A percentile compares a stretch with the other conserved stretches of the same genome.
phyloP scores from a whole-genome alignment of 2,888 invertebrate species.

The Cheilosia vernalis region DNA sequence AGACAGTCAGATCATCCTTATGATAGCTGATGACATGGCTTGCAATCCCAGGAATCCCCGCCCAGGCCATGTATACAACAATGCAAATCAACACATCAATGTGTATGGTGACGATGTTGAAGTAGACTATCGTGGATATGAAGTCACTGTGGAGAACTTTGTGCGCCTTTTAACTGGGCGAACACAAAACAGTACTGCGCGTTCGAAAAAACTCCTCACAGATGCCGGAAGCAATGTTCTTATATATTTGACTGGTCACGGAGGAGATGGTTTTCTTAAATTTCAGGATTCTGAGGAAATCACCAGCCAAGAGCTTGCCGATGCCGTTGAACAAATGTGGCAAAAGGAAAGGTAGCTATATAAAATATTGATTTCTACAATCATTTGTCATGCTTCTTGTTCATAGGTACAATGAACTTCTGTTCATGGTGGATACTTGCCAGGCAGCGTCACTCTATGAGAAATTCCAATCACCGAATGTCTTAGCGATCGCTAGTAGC shows the following conservation, averaged over 20 bases:
- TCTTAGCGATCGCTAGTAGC: conserved; percentile 98
- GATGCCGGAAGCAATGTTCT: conserved; percentile 98
- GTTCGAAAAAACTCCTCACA: conserved; percentile 96
- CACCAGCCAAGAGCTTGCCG: conserved; percentile 98
- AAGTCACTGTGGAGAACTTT: conserved; percentile 99
- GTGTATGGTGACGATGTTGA: conserved; percentile 99
- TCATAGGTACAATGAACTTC: conserved; percentile 96
- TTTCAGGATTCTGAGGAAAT: conserved; percentile 99
- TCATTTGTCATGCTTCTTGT: background rate
- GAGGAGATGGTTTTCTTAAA: conserved; percentile 99
- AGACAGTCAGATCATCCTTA: conserved; percentile 98
- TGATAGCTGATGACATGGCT: conserved; percentile 99
- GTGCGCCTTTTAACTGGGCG: conserved; percentile 97
- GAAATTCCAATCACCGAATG: conserved; percentile 98
- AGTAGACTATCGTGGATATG: conserved; percentile 98
- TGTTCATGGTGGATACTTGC: conserved; percentile 99
- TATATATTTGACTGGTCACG: conserved; percentile 97
- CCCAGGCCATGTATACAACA: conserved; percentile 98
- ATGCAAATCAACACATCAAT: conserved; percentile 98
- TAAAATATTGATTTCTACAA: background rate
- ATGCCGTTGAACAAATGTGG: conserved; percentile 99
- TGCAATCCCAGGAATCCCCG: conserved; percentile 99
- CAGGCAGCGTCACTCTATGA: conserved; percentile 99
- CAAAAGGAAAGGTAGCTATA: conserved; percentile 92
- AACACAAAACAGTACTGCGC: conserved; percentile 95